Evolutionary conservation across 2,113 vertebrate species (phyloP), one percentile per base, ranked within the genome.

Genomic region (Mixornis gularis): DNA sequence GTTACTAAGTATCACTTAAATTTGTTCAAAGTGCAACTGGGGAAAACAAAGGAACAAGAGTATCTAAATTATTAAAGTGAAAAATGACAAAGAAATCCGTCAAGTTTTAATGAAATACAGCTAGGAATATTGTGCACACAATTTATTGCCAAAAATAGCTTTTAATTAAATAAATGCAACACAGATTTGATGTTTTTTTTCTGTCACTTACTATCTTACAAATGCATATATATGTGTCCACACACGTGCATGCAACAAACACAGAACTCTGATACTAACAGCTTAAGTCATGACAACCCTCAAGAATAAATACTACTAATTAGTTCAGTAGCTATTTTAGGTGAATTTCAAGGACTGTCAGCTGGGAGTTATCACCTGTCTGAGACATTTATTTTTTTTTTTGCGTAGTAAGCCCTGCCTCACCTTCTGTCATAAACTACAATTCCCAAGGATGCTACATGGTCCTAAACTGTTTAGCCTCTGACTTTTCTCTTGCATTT

Each of bases 151-250:
- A 85, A 59, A 72, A 51, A 74, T 2, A 58, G 51, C 43, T 46
- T 71, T 40, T 43, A 43, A 84, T 68, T 71, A 60, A 89, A 49
- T 34, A 83, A 46, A 56, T 49, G 8, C n/a, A 90, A 56, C 18
- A 36, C 7, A 56, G 34, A 25, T 32, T 2, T 16, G 12, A 38
- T 38, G 3, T 3, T 2, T 0, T 8, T 34, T 64, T 58, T 66
- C 46, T 13, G 48, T 53, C 49, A 19, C 15, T 63, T 60, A 40
- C 18, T 30, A 15, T 27, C 25, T 27, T 21, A 27, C 12, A 79
- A 70, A 27, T 34, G 5, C 21, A 22, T 6, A 34, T 9, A 48
- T 20, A 44, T 0, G 1, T 22, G 10, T 56, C 10, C 34, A 58
- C 25, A 80, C 15, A 25, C 1, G 3, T 4, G 13, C 17, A 27